A percentile compares a stretch with the other conserved stretches of the same genome.
Conservation (phyloP, 1,140 invertebrate genomes). For the Drosophila lacertosa region DNA sequence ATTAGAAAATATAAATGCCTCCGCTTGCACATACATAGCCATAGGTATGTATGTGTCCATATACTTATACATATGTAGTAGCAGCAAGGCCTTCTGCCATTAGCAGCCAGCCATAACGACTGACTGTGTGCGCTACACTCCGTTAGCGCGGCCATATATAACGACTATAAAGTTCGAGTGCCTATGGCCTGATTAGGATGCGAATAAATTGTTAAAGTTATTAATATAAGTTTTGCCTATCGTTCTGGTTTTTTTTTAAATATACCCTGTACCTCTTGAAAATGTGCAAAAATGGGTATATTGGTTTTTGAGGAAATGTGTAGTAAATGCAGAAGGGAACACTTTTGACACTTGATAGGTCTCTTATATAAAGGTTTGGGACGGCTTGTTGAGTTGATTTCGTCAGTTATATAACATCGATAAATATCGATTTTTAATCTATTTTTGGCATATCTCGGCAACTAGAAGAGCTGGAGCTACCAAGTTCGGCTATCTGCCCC, state of each 20-base stretch:
- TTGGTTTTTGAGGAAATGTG: no score
- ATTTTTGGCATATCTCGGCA: no score
- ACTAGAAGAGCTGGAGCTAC: no score
- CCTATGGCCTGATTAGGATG: conserved; percentile 12
- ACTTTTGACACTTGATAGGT: no score
- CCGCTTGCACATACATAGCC: neutral
- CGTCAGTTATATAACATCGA: no score
- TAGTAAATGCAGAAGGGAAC: no score
- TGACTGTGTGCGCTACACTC: conserved; percentile 4
- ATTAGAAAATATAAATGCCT: conserved; percentile 31
- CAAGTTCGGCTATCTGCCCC: no score
- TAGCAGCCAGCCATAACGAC: conserved; percentile 1
- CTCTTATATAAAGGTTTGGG: no score
- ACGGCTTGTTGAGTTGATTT: no score
- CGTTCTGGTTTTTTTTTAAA: neutral
- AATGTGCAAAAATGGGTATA: no score
- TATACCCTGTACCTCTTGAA: no score
- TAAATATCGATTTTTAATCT: no score
- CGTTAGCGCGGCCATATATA: conserved; percentile 4
- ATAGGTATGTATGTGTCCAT: neutral
- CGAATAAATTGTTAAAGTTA: conserved; percentile 39
- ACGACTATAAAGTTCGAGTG: conserved; percentile 31
- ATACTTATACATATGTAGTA: conserved; percentile 6
- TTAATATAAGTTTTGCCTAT: conserved; percentile 19
- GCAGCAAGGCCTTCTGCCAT: conserved; percentile 6